These are phyloP conservation scores for Rhynchomys soricoides DNA, from an alignment of 2,113 vertebrate genomes.

Conservation along the genomic window DNA sequence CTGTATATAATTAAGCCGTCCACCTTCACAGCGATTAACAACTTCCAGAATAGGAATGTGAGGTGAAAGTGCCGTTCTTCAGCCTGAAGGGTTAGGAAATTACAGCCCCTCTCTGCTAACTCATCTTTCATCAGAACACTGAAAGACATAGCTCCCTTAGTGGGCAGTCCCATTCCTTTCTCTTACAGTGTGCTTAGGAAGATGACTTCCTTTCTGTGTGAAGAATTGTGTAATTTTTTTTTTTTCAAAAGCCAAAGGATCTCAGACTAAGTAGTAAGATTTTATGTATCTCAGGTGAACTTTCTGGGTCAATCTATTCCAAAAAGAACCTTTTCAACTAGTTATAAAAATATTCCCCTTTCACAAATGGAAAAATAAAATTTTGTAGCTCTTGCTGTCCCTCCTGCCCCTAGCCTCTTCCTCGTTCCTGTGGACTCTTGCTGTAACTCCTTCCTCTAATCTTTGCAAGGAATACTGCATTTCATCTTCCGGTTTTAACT, in stretches of 20 bases:
- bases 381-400: neutral
- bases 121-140: constrained; percentile 57
- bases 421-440: neutral
- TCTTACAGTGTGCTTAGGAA: constrained; percentile 17
- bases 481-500: constrained; percentile 20
- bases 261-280: constrained; percentile 36
- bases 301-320: constrained; percentile 52
- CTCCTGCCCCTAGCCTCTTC: neutral
- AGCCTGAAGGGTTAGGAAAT: constrained; percentile 60
- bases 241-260: constrained; percentile 49
- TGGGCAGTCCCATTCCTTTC: constrained; percentile 54
- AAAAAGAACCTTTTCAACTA: constrained; percentile 47
- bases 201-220: constrained; percentile 29
- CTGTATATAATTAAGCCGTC: constrained; percentile 76
- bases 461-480: neutral
- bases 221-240: constrained; percentile 53
- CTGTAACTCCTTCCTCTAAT: neutral
- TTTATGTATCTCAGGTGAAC: constrained; percentile 41
- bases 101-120: constrained; percentile 46
- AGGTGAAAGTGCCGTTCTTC: constrained; percentile 64
- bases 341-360: constrained; percentile 20
- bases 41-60: constrained; percentile 69
- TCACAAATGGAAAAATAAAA: neutral
- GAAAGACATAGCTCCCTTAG: constrained; percentile 43
- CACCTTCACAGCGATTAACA: constrained; percentile 69